phyloP scores from a whole-genome alignment of 2,888 invertebrate genomes.

The Amorpha juglandis region DNA sequence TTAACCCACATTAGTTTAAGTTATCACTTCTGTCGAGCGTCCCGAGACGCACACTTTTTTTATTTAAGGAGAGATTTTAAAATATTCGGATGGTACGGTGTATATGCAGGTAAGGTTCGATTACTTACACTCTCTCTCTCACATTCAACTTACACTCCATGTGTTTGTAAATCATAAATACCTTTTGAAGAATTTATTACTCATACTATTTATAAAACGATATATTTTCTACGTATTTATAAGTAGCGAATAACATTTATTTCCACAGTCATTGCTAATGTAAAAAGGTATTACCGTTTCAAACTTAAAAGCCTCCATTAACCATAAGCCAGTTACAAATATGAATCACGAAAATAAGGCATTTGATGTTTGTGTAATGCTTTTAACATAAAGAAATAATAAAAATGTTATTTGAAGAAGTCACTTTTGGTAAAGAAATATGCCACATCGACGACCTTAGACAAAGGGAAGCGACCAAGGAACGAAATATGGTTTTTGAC shows the following conservation, averaged over 20 bases:
- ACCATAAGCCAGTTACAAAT: conserved; percentile 22
- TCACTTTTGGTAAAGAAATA: conserved; percentile 51
- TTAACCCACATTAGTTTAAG: no score
- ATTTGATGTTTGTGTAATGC: conserved; percentile 22
- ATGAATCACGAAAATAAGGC: conserved; percentile 15
- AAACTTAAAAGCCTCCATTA: conserved; percentile 24
- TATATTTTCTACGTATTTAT: background rate
- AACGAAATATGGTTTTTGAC: background rate
- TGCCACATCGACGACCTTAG: conserved; percentile 31
- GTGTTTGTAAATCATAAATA: background rate
- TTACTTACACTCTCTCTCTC: no score
- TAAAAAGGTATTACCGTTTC: conserved; percentile 27
- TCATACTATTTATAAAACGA: background rate
- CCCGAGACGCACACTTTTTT: no score
- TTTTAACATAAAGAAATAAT: conserved; percentile 35
- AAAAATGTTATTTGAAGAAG: conserved; percentile 38
- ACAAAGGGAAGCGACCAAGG: background rate
- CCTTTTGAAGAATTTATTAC: background rate
- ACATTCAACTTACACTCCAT: no score
- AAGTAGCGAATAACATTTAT: background rate
- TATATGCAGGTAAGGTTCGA: no score
- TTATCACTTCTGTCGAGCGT: no score
- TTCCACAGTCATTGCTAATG: conserved; percentile 18
- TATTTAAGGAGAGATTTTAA: no score
- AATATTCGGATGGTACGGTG: no score